phyloP scores from a whole-genome alignment of 2,113 vertebrate genomes.

The Uria lomvia region DNA sequence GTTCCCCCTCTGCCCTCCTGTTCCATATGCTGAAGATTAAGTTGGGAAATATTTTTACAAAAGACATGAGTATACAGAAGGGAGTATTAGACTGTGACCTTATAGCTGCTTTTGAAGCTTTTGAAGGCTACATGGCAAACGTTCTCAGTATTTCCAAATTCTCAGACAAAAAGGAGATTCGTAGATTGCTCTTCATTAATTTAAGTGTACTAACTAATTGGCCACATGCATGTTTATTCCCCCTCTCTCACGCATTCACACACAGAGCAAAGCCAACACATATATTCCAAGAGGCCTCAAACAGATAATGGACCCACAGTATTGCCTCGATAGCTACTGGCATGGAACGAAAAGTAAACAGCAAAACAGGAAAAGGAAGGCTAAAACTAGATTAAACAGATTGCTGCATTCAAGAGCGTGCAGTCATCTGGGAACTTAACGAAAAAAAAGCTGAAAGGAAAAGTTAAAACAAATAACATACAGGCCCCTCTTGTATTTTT shows the following conservation, averaged over 20 bases:
- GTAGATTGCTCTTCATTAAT: slow-evolving; percentile 30
- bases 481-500: slow-evolving; percentile 41
- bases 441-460: slow-evolving; percentile 25
- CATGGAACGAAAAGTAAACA: slow-evolving; percentile 61
- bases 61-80: slow-evolving; percentile 59
- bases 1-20: slow-evolving; percentile 46
- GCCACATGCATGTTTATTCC: slow-evolving; percentile 21
- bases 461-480: slow-evolving; percentile 49
- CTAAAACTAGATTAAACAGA: slow-evolving; percentile 67
- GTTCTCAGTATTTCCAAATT: slow-evolving; percentile 36
- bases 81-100: slow-evolving; percentile 41
- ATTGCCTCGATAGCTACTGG: slow-evolving; percentile 44
- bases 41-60: slow-evolving; percentile 63
- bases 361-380: slow-evolving; percentile 68
- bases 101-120: slow-evolving; percentile 54
- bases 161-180: not conserved
- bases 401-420: slow-evolving; percentile 35
- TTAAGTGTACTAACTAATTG: slow-evolving; percentile 4
- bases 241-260: not conserved
- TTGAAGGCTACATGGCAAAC: slow-evolving; percentile 51
- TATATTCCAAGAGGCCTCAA: slow-evolving; percentile 36
- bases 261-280: slow-evolving; percentile 33
- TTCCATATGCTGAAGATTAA: slow-evolving; percentile 26
- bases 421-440: slow-evolving; percentile 48
- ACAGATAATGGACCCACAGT: slow-evolving; percentile 57